Percentiles rank a stretch among this genome's conserved stretches.
phyloP scores from a whole-genome alignment of 2,888 invertebrate species.

The Ophion obscuratus region DNA sequence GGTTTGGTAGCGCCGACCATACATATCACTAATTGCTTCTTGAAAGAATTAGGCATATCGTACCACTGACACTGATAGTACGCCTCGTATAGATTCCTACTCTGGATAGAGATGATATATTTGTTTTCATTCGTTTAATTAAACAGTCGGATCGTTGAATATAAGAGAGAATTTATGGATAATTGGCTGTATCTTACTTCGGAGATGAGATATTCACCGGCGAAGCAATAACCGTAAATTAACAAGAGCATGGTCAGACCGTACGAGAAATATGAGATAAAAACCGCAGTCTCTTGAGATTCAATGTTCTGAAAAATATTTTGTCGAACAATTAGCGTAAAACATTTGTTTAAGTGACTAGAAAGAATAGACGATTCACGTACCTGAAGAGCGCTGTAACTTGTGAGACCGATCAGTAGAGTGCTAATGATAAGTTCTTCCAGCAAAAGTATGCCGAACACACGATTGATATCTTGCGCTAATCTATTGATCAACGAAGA shows the following conservation, averaged over 20 bases:
- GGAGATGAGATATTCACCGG: conserved; percentile 62
- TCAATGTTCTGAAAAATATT: conserved; percentile 51
- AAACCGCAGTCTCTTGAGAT: conserved; percentile 27
- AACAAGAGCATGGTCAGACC: conserved; percentile 53
- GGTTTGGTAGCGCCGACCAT: conserved; percentile 59
- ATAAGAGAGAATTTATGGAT: background rate
- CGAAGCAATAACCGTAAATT: conserved; percentile 64
- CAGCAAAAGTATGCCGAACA: conserved; percentile 51
- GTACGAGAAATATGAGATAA: conserved; percentile 56
- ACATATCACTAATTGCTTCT: conserved; percentile 66
- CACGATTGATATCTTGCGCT: conserved; percentile 39
- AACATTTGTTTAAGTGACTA: background rate
- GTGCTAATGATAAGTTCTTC: conserved; percentile 59
- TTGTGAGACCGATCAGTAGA: conserved; percentile 57
- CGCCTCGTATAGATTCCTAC: conserved; percentile 36
- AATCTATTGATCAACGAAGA: background rate
- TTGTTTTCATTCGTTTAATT: background rate
- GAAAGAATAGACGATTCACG: background rate
- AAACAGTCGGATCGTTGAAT: background rate
- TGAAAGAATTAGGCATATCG: conserved; percentile 23
- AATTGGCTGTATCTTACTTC: conserved; percentile 46
- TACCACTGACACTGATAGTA: conserved; percentile 40
- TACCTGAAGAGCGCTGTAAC: conserved; percentile 58
- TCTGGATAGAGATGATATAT: background rate
- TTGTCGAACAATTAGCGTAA: background rate